These are phyloP conservation scores for Tipula lateralis DNA, from an alignment of 2,888 invertebrate species.

Conservation along the genomic window DNA sequence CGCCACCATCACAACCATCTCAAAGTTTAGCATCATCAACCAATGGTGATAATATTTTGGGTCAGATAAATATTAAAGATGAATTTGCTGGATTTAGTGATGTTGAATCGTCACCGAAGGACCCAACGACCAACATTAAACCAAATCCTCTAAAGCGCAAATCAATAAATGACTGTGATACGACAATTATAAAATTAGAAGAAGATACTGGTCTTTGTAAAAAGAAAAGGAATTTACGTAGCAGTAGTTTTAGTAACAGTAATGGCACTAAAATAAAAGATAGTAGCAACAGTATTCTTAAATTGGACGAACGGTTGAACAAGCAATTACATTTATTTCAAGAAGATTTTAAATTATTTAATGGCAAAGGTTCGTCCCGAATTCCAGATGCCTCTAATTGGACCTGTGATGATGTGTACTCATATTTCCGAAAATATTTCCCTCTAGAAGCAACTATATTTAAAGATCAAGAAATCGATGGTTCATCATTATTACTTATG, in stretches of 20 bases:
- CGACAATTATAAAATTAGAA: neutral
- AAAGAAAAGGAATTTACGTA: neutral
- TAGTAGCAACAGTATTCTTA: neutral
- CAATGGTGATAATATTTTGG: neutral
- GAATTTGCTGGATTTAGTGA: conserved; percentile 30
- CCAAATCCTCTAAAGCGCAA: neutral
- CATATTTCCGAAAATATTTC: conserved; percentile 72
- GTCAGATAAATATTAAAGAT: neutral
- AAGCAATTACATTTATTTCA: neutral
- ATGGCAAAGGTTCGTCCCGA: neutral
- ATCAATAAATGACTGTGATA: conserved; percentile 1
- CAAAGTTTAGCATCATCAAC: neutral
- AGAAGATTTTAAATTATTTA: neutral
- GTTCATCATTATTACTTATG: conserved; percentile 76
- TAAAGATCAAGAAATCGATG: conserved; percentile 87
- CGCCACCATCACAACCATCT: conserved; percentile 30
- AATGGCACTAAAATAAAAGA: neutral
- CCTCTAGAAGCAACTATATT: conserved; percentile 76
- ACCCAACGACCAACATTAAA: neutral
- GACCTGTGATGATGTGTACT: conserved; percentile 76
- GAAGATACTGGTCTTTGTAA: neutral
- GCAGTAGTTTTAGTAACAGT: neutral
- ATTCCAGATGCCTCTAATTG: conserved; percentile 78
- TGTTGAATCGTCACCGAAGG: neutral
- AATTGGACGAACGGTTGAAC: neutral